Evolutionary conservation across 2,888 invertebrate genomes (phyloP).

Genomic region (Portevinia maculata): DNA sequence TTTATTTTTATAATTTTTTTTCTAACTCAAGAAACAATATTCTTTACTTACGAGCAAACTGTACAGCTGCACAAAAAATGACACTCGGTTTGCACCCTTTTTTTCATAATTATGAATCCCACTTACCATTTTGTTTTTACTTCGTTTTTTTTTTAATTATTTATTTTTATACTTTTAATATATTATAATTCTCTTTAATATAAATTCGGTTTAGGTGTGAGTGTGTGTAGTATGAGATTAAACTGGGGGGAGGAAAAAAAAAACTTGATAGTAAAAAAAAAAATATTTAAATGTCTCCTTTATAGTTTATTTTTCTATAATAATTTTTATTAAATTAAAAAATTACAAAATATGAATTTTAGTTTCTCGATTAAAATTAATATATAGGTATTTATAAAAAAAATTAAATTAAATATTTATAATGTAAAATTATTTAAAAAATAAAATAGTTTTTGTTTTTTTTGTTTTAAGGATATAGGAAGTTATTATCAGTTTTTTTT

Average conservation of each 20-base stretch:
- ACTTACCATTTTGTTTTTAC: background rate
- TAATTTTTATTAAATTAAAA: conserved; percentile 7
- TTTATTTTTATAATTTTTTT: too few species aligned
- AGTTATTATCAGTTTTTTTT: background rate
- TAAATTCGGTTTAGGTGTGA: conserved; percentile 55
- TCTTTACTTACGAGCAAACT: too few species aligned
- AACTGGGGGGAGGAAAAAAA: background rate
- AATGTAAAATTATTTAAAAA: conserved; percentile 7
- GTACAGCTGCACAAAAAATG: too few species aligned
- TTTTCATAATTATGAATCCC: too few species aligned
- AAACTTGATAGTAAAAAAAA: background rate
- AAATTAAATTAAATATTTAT: conserved; percentile 22
- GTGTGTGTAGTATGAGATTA: conserved; percentile 17
- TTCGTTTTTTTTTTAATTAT: background rate
- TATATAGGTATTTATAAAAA: conserved; percentile 1
- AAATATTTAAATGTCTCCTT: conserved; percentile 4
- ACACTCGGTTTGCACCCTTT: too few species aligned
- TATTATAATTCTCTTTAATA: conserved; percentile 36
- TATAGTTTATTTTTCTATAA: conserved; percentile 7
- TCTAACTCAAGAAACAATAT: too few species aligned
- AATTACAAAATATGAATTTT: conserved; percentile 9
- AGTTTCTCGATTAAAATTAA: conserved; percentile 19
- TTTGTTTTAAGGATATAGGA: conserved; percentile 16
- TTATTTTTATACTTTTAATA: conserved; percentile 14
- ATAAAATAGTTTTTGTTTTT: background rate